Base-by-base conservation (phyloP, 2,113 vertebrate genomes). In the Etheostoma spectabile region DNA sequence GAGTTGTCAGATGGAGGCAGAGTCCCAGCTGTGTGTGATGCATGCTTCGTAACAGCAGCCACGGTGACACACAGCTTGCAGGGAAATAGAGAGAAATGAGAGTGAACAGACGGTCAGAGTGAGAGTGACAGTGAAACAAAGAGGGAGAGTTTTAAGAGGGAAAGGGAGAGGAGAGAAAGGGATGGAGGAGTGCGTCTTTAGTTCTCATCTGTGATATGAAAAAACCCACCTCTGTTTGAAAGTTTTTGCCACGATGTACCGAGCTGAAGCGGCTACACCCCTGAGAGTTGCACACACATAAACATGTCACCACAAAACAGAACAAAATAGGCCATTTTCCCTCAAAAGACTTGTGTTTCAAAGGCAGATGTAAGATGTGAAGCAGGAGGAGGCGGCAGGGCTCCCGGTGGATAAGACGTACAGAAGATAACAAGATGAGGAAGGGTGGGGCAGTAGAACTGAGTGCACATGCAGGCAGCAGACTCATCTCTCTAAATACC, bases 311-410 rank as follows among this genome's bases (percentile, higher is more conserved):
- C 61, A 49, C 63, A 65, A 89, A 91, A 81, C 68, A 45, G 68
- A 85, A 77, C 71, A 85, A 90, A 92, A 86, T 82, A 82, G 80
- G 63, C 76, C 10, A 60, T 87, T 84, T 87, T 78, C 68, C 63
- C 73, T 64, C 59, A 84, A 85, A 92, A 80, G 69, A 85, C 60
- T 76, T 30, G 66, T 38, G 64, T 87, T 86, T 86, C 79, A 83
- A 76, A 88, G 79, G 61, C 71, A 62, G 67, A 68, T 62, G 79
- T 79, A 61, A 80, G 77, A 90, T 63, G 69, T 72, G 86, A 73
- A 73, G 74, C 71, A 63, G 83, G 51, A 76, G 82, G 71, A 83
- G 76, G 78, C 66, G 79, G 83, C 64, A 67, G 57, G 33, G 33
- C 66, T 84, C 87, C 74, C 3, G 2, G 70, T 75, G 81, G 74